phyloP scores from a whole-genome alignment of 2,113 vertebrate species.

The Myotis lucifugus region DNA sequence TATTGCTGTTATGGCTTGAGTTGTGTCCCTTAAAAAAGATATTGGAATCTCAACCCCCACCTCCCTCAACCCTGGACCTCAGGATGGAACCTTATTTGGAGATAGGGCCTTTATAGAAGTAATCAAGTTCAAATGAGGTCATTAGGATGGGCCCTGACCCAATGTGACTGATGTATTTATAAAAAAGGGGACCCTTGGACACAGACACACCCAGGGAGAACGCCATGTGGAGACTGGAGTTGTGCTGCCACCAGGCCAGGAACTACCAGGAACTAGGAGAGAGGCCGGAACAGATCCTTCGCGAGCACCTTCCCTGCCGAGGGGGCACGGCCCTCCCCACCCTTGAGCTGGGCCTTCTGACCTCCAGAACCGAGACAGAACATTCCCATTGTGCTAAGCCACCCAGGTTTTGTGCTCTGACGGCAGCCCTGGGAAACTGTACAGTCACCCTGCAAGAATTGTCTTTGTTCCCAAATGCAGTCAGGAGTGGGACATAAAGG shows the following conservation, averaged over 20 bases:
- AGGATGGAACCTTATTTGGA: not conserved
- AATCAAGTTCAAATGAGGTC: not conserved
- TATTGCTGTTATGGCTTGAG: not conserved
- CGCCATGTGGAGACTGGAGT: not conserved
- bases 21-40: not conserved
- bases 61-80: not conserved
- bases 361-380: not conserved
- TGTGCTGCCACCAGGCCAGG: not conserved
- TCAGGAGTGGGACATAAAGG: not conserved
- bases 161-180: not conserved
- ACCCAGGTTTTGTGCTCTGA: not conserved
- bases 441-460: not conserved
- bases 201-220: not conserved
- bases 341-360: not conserved
- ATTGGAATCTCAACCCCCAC: not conserved
- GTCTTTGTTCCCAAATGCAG: not conserved
- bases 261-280: not conserved
- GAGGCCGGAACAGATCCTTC: not conserved
- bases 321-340: not conserved
- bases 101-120: not conserved
- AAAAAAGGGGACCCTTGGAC: not conserved
- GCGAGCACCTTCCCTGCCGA: not conserved
- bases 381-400: not conserved
- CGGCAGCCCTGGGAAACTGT: not conserved
- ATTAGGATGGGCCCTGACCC: not conserved